Conservation (phyloP, 2,113 vertebrate species). For the Ellobius talpinus region DNA sequence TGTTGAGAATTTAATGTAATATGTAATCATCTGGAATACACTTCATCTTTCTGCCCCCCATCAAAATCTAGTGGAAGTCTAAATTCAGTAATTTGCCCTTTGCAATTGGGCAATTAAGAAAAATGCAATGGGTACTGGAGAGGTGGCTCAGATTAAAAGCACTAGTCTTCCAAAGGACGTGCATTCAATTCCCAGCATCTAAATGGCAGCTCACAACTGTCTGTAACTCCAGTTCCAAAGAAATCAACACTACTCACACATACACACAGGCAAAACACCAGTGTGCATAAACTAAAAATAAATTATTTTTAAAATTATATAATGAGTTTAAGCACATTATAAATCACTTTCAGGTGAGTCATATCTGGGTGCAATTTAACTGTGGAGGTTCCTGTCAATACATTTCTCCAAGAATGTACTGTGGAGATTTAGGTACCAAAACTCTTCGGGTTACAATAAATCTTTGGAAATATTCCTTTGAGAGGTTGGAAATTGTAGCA, state of each 20-base stretch:
- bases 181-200: neutral
- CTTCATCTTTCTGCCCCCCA: neutral
- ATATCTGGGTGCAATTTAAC: neutral
- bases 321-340: neutral
- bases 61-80: neutral
- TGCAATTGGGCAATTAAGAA: neutral
- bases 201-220: neutral
- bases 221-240: neutral
- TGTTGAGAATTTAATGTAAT: neutral
- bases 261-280: neutral
- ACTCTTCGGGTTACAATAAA: neutral
- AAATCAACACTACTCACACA: neutral
- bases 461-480: neutral
- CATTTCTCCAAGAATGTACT: neutral
- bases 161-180: neutral
- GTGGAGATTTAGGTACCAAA: neutral
- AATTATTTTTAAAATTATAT: neutral
- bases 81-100: neutral
- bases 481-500: neutral
- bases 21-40: conserved; percentile 22
- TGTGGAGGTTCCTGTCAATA: neutral
- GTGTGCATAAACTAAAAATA: neutral
- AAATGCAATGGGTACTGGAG: neutral
- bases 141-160: neutral
- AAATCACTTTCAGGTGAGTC: neutral